phyloP scores from a whole-genome alignment of 2,113 vertebrate genomes.

The Pygoscelis antarcticus region DNA sequence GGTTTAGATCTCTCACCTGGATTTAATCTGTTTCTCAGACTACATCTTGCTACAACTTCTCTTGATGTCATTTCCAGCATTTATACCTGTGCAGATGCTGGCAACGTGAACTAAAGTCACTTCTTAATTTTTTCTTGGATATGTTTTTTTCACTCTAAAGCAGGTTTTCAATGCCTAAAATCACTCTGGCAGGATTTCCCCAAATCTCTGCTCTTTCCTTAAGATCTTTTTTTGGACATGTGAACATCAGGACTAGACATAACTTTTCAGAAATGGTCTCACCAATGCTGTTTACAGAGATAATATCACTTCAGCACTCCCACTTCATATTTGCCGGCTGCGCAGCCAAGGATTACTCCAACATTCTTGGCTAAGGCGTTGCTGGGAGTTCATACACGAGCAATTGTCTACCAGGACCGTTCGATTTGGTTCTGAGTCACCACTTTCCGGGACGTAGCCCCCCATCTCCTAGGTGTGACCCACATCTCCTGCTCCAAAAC shows the following conservation, averaged over 20 bases:
- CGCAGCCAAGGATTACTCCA: constrained; percentile 4
- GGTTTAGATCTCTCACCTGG: neutral
- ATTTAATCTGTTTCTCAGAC: neutral
- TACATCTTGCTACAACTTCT: neutral
- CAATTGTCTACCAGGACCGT: neutral
- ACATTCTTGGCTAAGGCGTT: neutral
- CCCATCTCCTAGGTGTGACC: neutral
- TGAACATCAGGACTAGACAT: constrained; percentile 6
- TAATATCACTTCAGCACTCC: constrained; percentile 32
- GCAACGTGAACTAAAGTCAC: neutral
- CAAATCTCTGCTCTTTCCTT: neutral
- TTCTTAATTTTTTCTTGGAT: neutral
- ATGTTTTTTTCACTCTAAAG: neutral
- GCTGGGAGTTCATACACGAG: neutral
- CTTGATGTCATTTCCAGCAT: neutral
- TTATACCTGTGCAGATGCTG: neutral
- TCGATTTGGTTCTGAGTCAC: neutral
- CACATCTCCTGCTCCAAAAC: neutral
- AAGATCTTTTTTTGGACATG: constrained; percentile 8
- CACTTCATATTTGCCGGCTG: constrained; percentile 2
- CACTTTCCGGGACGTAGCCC: neutral
- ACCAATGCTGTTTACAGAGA: constrained; percentile 41
- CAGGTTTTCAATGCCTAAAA: neutral
- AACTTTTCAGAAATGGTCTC: constrained; percentile 41
- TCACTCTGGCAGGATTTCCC: neutral